phyloP scores from a whole-genome alignment of 2,888 invertebrate species.

The Cactoblastis cactorum region DNA sequence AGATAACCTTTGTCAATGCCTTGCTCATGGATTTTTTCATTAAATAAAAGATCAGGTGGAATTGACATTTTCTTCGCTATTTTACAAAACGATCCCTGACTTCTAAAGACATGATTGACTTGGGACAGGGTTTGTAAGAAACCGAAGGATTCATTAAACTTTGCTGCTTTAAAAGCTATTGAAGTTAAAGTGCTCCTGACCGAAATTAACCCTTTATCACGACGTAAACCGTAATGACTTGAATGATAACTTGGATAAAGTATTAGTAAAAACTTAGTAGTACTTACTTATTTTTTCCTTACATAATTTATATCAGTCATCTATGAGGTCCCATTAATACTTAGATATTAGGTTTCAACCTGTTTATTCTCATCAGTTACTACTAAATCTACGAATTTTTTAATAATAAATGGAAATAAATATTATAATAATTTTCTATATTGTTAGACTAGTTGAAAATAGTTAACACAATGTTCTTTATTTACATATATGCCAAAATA shows the following conservation, averaged over 20 bases:
- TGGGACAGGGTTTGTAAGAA: constrained; percentile 20
- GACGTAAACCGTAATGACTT: not conserved
- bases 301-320: too few species aligned
- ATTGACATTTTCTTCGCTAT: constrained; percentile 25
- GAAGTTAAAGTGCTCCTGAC: constrained; percentile 6
- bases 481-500: too few species aligned
- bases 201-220: constrained; percentile 8
- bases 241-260: not conserved
- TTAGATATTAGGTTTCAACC: too few species aligned
- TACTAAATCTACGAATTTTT: too few species aligned
- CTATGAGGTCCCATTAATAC: too few species aligned
- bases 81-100: constrained; percentile 21
- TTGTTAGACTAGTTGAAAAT: too few species aligned
- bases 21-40: constrained; percentile 20
- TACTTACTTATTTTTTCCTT: too few species aligned
- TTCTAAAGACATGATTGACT: constrained; percentile 22
- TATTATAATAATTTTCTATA: too few species aligned
- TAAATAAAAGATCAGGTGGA: constrained; percentile 25
- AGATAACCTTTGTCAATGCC: constrained; percentile 23
- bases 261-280: too few species aligned
- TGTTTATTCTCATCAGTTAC: too few species aligned
- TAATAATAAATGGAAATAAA: too few species aligned
- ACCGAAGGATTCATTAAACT: constrained; percentile 13
- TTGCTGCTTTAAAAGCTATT: constrained; percentile 1
- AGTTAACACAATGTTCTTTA: too few species aligned